A percentile compares a stretch with the other conserved stretches of the same genome.
Evolutionary conservation across 1,140 invertebrate species (phyloP).

Genomic region (Trachymyrmex septentrionalis): DNA sequence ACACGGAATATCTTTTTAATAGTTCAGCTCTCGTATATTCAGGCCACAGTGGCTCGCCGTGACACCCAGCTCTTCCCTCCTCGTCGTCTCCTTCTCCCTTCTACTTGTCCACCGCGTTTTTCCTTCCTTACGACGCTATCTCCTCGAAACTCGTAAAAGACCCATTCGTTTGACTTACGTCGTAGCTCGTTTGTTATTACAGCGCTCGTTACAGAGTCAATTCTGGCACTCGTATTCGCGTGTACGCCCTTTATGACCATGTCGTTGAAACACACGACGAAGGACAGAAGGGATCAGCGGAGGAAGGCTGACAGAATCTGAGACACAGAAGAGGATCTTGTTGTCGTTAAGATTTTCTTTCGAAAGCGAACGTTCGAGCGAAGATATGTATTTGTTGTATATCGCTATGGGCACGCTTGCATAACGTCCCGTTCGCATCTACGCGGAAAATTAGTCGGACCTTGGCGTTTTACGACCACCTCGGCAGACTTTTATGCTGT

Average conservation of each 20-base stretch:
- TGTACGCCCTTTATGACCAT: conserved; percentile 67
- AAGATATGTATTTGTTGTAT: conserved; percentile 40
- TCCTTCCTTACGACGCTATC: conserved; percentile 63
- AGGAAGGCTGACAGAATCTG: not conserved
- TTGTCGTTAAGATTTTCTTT: conserved; percentile 56
- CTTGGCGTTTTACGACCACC: conserved; percentile 51
- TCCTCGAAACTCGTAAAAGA: conserved; percentile 79
- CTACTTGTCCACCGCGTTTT: conserved; percentile 20
- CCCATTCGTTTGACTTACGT: conserved; percentile 81
- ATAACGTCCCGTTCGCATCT: conserved; percentile 24
- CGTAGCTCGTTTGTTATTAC: conserved; percentile 78
- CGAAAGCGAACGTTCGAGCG: conserved; percentile 27
- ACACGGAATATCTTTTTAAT: conserved; percentile 69
- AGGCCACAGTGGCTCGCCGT: conserved; percentile 7
- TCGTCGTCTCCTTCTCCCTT: not conserved
- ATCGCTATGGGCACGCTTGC: conserved; percentile 29
- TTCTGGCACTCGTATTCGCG: conserved; percentile 74
- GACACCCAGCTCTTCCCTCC: conserved; percentile 20
- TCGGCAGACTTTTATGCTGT: conserved; percentile 45
- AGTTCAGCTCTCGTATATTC: conserved; percentile 55
- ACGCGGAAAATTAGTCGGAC: conserved; percentile 59
- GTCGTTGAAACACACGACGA: conserved; percentile 34
- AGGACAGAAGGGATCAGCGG: conserved; percentile 1
- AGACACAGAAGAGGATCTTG: conserved; percentile 33
- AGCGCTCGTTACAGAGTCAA: conserved; percentile 75